Percentiles rank a stretch among this genome's conserved stretches.
Evolutionary conservation across 2,888 invertebrate genomes (phyloP).

Genomic region (Antheraea assamensis): DNA sequence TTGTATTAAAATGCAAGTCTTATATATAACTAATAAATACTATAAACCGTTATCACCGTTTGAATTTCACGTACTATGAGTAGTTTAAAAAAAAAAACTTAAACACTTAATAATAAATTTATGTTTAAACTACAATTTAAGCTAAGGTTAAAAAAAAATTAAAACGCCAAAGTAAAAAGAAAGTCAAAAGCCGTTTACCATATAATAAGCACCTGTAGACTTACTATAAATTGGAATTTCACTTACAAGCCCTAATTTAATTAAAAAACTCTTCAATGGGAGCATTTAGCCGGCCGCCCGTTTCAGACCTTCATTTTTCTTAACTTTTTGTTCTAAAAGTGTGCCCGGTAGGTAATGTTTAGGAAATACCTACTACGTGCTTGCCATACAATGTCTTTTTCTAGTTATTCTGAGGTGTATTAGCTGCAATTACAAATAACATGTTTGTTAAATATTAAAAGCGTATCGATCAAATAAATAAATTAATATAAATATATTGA

Average conservation of each 20-base stretch:
- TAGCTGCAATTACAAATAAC: no score
- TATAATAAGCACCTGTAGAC: constrained; percentile 30
- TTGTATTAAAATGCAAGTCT: no score
- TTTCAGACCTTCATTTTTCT: constrained; percentile 23
- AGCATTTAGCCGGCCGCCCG: constrained; percentile 29
- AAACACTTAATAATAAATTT: no score
- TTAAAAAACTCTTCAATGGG: constrained; percentile 36
- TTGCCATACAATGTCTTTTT: neutral
- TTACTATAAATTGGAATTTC: constrained; percentile 27
- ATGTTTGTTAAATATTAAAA: no score
- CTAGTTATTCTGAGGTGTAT: no score
- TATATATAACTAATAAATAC: no score
- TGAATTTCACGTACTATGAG: no score
- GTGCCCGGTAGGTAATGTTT: constrained; percentile 14
- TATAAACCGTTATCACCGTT: no score
- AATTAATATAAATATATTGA: no score
- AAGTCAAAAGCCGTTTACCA: neutral
- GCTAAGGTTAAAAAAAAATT: neutral
- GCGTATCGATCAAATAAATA: no score
- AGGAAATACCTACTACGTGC: constrained; percentile 16
- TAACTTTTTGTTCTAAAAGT: constrained; percentile 30
- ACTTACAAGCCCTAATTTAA: constrained; percentile 34
- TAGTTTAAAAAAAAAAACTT: no score
- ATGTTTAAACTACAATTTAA: no score
- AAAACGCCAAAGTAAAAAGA: neutral